Evolutionary conservation across 2,113 vertebrate genomes (phyloP).

Genomic region (Tyrannus savana): DNA sequence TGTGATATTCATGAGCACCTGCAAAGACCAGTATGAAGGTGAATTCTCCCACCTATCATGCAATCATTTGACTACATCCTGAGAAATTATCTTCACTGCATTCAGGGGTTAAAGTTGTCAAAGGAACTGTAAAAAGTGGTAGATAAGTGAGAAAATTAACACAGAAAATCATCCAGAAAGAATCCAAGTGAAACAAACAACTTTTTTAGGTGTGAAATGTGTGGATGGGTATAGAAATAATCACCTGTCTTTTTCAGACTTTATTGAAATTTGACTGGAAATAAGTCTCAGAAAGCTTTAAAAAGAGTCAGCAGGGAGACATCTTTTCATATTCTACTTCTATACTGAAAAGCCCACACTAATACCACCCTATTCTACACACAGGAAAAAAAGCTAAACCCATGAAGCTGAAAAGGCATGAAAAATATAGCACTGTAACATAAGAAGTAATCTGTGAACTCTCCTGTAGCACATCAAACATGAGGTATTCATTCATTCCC

Average conservation of each 20-base stretch:
- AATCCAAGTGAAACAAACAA: not conserved
- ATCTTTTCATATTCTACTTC: not conserved
- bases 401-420: not conserved
- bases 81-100: not conserved
- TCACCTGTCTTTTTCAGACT: not conserved
- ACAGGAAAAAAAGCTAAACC: not conserved
- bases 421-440: constrained; percentile 1
- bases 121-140: not conserved
- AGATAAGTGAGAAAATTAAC: not conserved
- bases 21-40: not conserved
- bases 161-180: not conserved
- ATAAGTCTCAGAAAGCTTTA: not conserved
- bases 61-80: not conserved
- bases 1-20: not conserved
- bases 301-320: not conserved
- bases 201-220: not conserved
- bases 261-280: not conserved
- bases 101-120: not conserved
- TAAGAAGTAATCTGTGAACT: constrained; percentile 47
- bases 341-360: not conserved
- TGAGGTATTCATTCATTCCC: constrained; percentile 47
- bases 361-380: not conserved
- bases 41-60: not conserved
- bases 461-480: constrained; percentile 31
- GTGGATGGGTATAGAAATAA: not conserved